Base-by-base conservation (phyloP, 2,113 vertebrate genomes). In the Callopanchax toddi region DNA sequence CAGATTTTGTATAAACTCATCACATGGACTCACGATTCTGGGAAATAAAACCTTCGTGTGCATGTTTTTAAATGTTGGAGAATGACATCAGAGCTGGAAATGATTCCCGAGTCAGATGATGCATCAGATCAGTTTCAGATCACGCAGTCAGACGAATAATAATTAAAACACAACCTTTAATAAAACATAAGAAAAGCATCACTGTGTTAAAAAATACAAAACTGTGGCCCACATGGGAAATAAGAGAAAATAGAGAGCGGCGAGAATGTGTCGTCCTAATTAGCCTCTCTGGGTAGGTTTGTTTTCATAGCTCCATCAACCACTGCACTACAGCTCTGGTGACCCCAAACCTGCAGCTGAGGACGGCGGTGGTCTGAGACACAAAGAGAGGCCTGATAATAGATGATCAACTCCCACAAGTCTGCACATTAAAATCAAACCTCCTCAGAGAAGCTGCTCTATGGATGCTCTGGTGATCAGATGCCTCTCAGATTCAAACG, bases 111-210 rank as follows among this genome's bases (percentile, higher is more conserved):
- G 57, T 69, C 67, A 78, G 70, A 73, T 79, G 79, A 90, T 86
- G 68, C 78, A 84, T 82, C 20, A 46, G 49, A 62, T 81, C 74
- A 79, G 85, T 86, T 87, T 87, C 50, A 44, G 29, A 26, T 36
- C 39, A 67, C 17, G 50, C 70, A 78, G 65, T 54, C 6, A 9
- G 6, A 43, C 36, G 20, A 69, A 76, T 80, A 65, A 61, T 53
- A 75, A 82, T 82, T 60, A 75, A 82, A 86, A 81, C 76, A 72
- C 65, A 88, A 78, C 68, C 64, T 86, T 83, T 81, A 86, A 85
- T 84, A 81, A 85, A 89, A 86, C 69, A 86, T 74, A 81, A 62
- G 62, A 65, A 77, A 56, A 58, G 54, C 67, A 76, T 59, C 18
- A 39, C 52, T 43, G 39, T 54, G 68, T 61, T 65, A 59, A 71